These are phyloP conservation scores for Chroicocephalus ridibundus DNA, from an alignment of 2,113 vertebrate genomes.

Conservation along the genomic window DNA sequence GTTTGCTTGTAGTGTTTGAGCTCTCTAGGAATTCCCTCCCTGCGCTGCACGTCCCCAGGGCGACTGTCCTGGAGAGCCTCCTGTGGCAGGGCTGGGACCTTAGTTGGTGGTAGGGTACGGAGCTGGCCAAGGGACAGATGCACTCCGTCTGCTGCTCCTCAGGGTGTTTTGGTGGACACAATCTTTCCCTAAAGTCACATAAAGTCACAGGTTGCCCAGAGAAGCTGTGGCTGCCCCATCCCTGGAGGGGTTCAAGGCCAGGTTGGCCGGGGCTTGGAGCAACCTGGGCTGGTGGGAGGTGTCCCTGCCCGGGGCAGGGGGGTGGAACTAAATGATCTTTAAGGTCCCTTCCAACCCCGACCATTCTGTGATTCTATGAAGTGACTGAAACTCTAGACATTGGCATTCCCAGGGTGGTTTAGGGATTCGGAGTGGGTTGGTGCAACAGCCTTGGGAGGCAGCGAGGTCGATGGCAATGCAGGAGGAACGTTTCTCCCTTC, in stretches of 20 bases:
- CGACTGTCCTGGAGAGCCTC: too few species aligned
- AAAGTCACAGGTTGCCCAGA: too few species aligned
- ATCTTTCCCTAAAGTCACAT: background rate
- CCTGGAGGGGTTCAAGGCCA: too few species aligned
- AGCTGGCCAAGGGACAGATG: background rate
- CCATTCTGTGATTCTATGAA: background rate
- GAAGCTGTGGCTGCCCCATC: too few species aligned
- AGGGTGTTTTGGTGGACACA: background rate
- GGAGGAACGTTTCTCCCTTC: background rate
- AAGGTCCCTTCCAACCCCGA: too few species aligned
- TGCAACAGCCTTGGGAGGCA: background rate
- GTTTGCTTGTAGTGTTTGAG: background rate
- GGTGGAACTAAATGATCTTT: too few species aligned
- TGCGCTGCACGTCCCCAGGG: background rate
- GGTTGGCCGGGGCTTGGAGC: too few species aligned
- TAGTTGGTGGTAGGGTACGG: background rate
- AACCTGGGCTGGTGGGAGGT: too few species aligned
- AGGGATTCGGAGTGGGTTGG: background rate
- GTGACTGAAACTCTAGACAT: background rate
- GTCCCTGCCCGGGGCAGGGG: too few species aligned
- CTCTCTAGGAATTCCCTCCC: background rate
- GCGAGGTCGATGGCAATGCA: accelerated
- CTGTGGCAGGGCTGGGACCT: background rate
- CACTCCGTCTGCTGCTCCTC: background rate
- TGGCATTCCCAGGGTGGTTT: accelerated